phyloP scores from a whole-genome alignment of 2,797 vertebrate genomes.

The Siniperca scherzeri region DNA sequence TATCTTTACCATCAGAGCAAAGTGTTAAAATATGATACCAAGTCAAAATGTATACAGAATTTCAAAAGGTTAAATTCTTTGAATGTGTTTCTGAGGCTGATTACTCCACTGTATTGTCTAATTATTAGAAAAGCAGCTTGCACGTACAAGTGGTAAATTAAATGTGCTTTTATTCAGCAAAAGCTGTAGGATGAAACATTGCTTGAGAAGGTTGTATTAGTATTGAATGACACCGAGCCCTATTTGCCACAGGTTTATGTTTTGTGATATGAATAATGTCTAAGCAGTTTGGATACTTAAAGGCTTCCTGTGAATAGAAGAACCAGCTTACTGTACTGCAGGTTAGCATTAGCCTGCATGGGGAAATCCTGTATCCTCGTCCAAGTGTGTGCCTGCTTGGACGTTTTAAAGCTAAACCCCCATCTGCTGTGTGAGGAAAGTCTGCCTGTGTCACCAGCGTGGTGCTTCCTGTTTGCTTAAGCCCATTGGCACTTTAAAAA shows the following conservation, averaged over 20 bases:
- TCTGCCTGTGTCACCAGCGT: conserved; percentile 52
- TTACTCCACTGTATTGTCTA: conserved; percentile 4
- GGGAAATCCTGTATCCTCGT: conserved; percentile 47
- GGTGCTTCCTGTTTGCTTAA: conserved; percentile 76
- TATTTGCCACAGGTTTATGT: conserved; percentile 46
- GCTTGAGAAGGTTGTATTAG: conserved; percentile 9
- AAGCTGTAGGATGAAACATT: conserved; percentile 9
- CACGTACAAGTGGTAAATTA: conserved; percentile 20
- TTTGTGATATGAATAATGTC: conserved; percentile 50
- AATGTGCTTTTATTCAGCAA: conserved; percentile 43
- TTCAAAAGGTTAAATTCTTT: conserved; percentile 2
- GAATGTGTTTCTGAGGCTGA: conserved; percentile 20
- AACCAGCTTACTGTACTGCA: conserved; percentile 39
- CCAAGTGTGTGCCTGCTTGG: conserved; percentile 29
- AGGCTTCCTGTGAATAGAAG: conserved; percentile 45
- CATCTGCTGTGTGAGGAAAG: conserved; percentile 7
- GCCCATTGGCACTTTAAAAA: conserved; percentile 83
- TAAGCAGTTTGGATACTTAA: conserved; percentile 47
- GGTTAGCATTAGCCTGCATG: conserved; percentile 62
- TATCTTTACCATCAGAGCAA: conserved; percentile 20
- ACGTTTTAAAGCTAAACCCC: conserved; percentile 22
- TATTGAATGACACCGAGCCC: conserved; percentile 15
- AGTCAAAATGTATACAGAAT: background rate
- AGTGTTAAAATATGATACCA: conserved; percentile 9
- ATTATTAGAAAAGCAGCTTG: conserved; percentile 48